These are phyloP conservation scores for Achlya flavicornis DNA, from an alignment of 2,888 invertebrate genomes.

Conservation along the genomic window DNA sequence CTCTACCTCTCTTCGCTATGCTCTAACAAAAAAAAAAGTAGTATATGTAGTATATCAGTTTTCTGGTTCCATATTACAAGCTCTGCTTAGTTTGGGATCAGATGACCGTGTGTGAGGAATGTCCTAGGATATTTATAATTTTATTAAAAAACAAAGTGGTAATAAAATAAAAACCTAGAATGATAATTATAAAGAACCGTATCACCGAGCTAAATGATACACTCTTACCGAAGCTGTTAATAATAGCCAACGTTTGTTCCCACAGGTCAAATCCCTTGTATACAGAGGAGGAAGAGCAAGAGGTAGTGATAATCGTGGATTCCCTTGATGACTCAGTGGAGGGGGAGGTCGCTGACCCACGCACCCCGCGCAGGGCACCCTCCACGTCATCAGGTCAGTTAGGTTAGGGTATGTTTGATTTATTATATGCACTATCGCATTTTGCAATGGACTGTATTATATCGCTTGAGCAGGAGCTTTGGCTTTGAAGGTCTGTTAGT, in stretches of 20 bases:
- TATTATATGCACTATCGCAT: not conserved
- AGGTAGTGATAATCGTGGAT: constrained; percentile 79
- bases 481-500: not conserved
- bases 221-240: no score
- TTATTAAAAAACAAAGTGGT: no score
- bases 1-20: no score
- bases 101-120: no score
- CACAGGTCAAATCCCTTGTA: constrained; percentile 76
- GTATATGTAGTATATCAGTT: no score
- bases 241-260: not conserved
- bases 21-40: no score
- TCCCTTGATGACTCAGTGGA: constrained; percentile 63
- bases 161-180: no score
- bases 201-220: no score
- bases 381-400: constrained; percentile 73
- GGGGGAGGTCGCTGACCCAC: constrained; percentile 48
- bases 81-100: no score
- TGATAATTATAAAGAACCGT: no score
- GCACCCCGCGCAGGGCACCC: constrained; percentile 69
- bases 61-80: no score
- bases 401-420: constrained; percentile 4
- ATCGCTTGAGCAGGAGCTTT: not conserved
- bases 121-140: no score
- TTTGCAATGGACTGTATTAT: not conserved
- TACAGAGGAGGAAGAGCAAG: constrained; percentile 77